Conservation (phyloP, 2,113 vertebrate genomes). For the Paramisgurnus dabryanus region DNA sequence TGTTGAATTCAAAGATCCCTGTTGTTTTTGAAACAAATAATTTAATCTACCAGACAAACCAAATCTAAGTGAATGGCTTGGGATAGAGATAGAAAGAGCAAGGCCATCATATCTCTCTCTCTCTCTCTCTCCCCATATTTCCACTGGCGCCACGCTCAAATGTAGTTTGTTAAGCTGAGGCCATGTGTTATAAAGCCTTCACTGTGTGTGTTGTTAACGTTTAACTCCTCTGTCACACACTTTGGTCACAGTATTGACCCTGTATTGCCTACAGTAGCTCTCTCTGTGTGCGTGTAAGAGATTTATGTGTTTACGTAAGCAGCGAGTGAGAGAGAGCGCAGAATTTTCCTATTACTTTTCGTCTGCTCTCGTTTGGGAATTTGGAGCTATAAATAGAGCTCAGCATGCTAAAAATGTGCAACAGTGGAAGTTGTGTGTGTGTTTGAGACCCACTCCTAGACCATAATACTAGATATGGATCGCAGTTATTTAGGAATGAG, state of each 20-base stretch:
- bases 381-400: conserved; percentile 63
- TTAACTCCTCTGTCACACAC: conserved; percentile 63
- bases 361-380: conserved; percentile 59
- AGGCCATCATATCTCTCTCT: neutral
- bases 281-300: conserved; percentile 56
- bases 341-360: conserved; percentile 58
- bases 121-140: conserved; percentile 38
- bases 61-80: conserved; percentile 16
- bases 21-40: conserved; percentile 57
- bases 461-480: conserved; percentile 45
- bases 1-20: conserved; percentile 38
- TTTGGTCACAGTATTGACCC: conserved; percentile 61
- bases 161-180: conserved; percentile 59
- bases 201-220: conserved; percentile 57
- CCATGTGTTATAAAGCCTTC: conserved; percentile 56
- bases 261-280: conserved; percentile 55
- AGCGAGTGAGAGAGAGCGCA: conserved; percentile 27
- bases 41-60: conserved; percentile 53
- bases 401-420: conserved; percentile 65
- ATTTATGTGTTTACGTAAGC: conserved; percentile 40
- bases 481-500: neutral
- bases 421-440: conserved; percentile 48
- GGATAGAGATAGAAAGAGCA: neutral
- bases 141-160: conserved; percentile 62
- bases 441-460: conserved; percentile 58